A percentile compares a stretch with the other conserved stretches of the same genome.
phyloP scores from a whole-genome alignment of 2,113 vertebrate genomes.

The Apistogramma diplotaenia region DNA sequence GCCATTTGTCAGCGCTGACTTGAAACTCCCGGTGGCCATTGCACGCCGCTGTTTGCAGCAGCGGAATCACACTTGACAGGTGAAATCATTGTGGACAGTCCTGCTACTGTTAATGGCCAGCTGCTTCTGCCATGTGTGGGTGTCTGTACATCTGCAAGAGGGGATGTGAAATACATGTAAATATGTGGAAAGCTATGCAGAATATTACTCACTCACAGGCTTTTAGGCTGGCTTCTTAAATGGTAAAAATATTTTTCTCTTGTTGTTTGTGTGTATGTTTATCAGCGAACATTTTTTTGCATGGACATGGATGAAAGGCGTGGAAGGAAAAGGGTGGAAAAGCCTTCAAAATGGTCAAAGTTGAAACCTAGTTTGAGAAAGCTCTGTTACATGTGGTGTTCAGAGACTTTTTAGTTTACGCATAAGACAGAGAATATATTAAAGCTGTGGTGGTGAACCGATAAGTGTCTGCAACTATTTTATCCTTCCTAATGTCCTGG shows the following conservation, averaged over 20 bases:
- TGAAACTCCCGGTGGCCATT: conserved; percentile 61
- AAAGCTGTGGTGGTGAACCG: background rate
- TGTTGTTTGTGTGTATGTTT: background rate
- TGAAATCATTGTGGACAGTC: conserved; percentile 58
- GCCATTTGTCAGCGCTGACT: conserved; percentile 74
- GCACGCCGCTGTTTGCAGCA: conserved; percentile 40
- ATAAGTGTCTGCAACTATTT: conserved; percentile 17
- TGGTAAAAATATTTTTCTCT: background rate
- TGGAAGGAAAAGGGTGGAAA: background rate
- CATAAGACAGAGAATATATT: conserved; percentile 16
- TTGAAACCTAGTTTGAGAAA: conserved; percentile 7
- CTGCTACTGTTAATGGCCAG: conserved; percentile 42
- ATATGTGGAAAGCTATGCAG: conserved; percentile 28
- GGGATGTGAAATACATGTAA: conserved; percentile 26
- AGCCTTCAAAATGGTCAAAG: conserved; percentile 4
- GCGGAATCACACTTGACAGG: conserved; percentile 59
- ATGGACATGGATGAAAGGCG: background rate
- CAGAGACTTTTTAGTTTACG: background rate
- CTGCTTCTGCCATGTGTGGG: conserved; percentile 19
- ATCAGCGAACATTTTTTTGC: background rate
- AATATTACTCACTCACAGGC: background rate
- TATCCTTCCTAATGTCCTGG: conserved; percentile 37
- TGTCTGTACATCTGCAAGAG: background rate
- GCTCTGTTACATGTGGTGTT: background rate
- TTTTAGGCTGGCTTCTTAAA: background rate